phyloP scores from a whole-genome alignment of 2,888 invertebrate species.

The Xanthia icteritia region DNA sequence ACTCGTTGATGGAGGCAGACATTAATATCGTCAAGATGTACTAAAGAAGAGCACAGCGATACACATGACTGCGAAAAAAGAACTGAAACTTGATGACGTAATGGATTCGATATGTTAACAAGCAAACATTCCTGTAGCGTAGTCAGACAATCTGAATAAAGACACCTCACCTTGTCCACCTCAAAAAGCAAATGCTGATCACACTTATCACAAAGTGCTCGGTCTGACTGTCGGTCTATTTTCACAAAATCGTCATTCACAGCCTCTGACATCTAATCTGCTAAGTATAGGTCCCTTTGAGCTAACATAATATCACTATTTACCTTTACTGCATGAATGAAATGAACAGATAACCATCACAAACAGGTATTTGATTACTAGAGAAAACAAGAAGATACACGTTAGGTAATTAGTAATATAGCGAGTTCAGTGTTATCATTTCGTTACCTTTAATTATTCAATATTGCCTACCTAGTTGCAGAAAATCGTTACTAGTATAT shows the following conservation, averaged over 20 bases:
- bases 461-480: no score
- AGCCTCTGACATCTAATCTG: conserved; percentile 30
- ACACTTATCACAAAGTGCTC: conserved; percentile 6
- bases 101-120: background rate
- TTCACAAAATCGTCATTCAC: background rate
- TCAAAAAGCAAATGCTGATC: conserved; percentile 12
- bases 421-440: background rate
- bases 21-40: conserved; percentile 6
- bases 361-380: background rate
- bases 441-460: background rate
- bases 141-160: background rate
- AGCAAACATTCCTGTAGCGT: background rate
- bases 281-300: conserved; percentile 31
- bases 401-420: background rate
- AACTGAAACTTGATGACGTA: background rate
- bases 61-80: background rate
- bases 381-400: conserved; percentile 15
- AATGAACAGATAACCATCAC: conserved; percentile 18
- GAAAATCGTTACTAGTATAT: background rate
- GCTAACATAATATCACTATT: background rate
- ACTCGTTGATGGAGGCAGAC: conserved; percentile 13
- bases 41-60: background rate
- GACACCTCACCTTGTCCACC: background rate
- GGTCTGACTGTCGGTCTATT: conserved; percentile 20
- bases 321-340: conserved; percentile 31